Base-by-base conservation (phyloP, 2,888 invertebrate genomes). In the Mythimna pallens region DNA sequence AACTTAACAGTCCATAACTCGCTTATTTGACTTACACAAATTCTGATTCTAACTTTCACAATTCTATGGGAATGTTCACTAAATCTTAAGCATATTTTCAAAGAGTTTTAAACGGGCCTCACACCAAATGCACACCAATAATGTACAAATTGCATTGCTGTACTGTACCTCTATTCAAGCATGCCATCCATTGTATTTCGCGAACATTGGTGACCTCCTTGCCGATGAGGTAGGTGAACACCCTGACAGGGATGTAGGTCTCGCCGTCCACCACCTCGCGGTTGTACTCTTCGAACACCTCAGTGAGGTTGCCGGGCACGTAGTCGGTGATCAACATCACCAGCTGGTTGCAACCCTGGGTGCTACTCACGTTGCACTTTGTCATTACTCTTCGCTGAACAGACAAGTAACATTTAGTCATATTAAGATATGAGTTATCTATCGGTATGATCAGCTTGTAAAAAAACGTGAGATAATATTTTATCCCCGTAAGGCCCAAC, bases 241-340 rank as follows among this genome's bases (percentile, higher is more conserved):
- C 97, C 79, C 99, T 97, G 0, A 99, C 98, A 72, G 99, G 98
- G 88, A 97, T 98, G 81, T 97, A 97, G 0, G 97, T 98, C 40
- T 93, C 91, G 52, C 91, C 91, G 25, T 96, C 97, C 80, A 98
- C 97, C 78, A 96, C 94, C 69, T 97, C 97, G 94, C 97, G 97
- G 92, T 99, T 99, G 93, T 98, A 97, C 82, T 97, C 95, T 79
- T 98, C 97, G 89, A 99, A 99, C 6, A 99, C 97, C 86, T 99
- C 98, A 20, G 98, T 98, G 82, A 98, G 97, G 91, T 98, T 99
- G 65, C 98, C 98, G 0, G 99, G 98, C 5, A 99, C 98, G 62
- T 99, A 99, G 93, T 99, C 99, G 0, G 99, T 99, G 80, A 99
- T 97, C 73, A 99, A 95, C 99, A 99, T 99, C 78, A 99, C 99